Percentiles rank a stretch among this genome's conserved stretches.
phyloP scores from a whole-genome alignment of 2,113 vertebrate genomes.

The Chunga burmeisteri region DNA sequence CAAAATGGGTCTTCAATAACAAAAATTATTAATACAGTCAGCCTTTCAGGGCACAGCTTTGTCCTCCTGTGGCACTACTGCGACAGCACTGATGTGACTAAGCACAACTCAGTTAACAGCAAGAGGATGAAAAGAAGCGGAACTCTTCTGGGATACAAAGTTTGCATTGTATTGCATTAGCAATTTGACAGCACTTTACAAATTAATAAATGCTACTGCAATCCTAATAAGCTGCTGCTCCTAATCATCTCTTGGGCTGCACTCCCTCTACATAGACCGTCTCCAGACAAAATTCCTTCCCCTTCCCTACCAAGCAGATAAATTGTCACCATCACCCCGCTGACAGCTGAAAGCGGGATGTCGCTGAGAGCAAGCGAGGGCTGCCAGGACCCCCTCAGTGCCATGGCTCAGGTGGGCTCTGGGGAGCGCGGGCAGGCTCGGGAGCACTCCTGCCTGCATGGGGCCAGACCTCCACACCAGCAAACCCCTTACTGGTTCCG shows the following conservation, averaged over 20 bases:
- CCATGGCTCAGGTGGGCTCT: accelerated
- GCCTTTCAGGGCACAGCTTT: background rate
- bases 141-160: background rate
- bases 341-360: background rate
- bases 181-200: background rate
- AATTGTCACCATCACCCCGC: background rate
- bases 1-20: background rate
- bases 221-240: background rate
- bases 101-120: background rate
- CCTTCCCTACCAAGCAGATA: background rate
- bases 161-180: background rate
- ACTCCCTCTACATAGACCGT: accelerated
- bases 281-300: background rate
- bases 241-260: background rate
- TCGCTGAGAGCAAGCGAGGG: accelerated
- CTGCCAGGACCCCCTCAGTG: background rate
- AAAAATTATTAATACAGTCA: background rate
- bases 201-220: background rate
- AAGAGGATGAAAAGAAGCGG: background rate
- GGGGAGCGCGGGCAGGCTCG: background rate
- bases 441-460: background rate
- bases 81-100: background rate
- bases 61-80: background rate
- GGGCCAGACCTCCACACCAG: background rate
- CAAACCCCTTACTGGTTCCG: background rate